Evolutionary conservation across 2,888 invertebrate genomes (phyloP).

Genomic region (Drosophila dives): DNA sequence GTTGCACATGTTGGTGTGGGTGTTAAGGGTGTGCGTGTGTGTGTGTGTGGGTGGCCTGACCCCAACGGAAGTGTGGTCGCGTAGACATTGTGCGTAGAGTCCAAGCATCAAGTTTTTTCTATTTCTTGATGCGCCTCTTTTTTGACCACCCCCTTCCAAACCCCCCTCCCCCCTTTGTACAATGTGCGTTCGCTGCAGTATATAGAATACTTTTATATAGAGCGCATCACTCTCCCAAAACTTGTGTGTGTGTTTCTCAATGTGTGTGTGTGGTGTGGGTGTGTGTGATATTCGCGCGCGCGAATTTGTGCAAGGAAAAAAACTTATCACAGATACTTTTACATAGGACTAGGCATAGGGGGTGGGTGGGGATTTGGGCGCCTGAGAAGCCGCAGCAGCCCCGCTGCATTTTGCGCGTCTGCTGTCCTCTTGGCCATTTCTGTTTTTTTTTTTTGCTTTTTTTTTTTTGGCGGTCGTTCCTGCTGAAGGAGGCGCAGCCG

Average conservation of each 20-base stretch:
- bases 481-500: constrained; percentile 17
- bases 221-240: constrained; percentile 16
- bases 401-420: constrained; percentile 75
- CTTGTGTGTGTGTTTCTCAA: constrained; percentile 26
- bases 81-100: constrained; percentile 77
- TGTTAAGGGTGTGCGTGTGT: background rate
- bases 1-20: constrained; percentile 35
- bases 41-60: constrained; percentile 13
- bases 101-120: constrained; percentile 71
- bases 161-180: constrained; percentile 1
- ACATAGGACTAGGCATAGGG: constrained; percentile 56
- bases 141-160: constrained; percentile 12
- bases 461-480: constrained; percentile 63
- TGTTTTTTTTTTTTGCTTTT: background rate
- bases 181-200: constrained; percentile 59
- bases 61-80: constrained; percentile 70
- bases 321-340: constrained; percentile 69
- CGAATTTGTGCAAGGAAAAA: constrained; percentile 73
- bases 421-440: constrained; percentile 48
- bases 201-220: constrained; percentile 55
- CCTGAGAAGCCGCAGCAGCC: constrained; percentile 21
- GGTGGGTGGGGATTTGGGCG: background rate
- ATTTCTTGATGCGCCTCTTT: constrained; percentile 64
- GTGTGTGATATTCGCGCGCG: constrained; percentile 66
- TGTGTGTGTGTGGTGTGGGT: constrained; percentile 14